Conservation (phyloP, 2,888 invertebrate genomes). For the Erannis defoliaria region DNA sequence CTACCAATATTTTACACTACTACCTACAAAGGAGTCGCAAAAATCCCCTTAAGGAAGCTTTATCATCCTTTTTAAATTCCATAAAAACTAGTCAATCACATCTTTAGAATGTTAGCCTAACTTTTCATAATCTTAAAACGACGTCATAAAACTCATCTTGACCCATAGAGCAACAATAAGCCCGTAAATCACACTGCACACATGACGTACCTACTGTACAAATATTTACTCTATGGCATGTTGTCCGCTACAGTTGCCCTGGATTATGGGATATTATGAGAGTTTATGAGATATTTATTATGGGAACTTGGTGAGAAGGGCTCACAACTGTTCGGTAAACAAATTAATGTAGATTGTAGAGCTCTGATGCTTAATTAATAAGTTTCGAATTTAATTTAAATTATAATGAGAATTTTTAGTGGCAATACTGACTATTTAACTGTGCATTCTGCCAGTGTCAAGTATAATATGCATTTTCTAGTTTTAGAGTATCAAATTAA, state of each 20-base stretch:
- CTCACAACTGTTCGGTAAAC: constrained; percentile 28
- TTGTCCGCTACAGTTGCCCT: constrained; percentile 49
- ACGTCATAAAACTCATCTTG: constrained; percentile 22
- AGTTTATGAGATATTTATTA: constrained; percentile 72
- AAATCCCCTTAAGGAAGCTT: neutral
- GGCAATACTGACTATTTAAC: neutral
- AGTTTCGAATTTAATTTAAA: neutral
- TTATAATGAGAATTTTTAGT: neutral
- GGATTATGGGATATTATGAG: constrained; percentile 70
- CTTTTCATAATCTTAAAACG: constrained; percentile 19
- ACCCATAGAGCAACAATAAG: constrained; percentile 42
- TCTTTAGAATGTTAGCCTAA: constrained; percentile 11
- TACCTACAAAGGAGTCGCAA: too few relatives aligned
- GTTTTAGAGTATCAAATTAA: too few relatives aligned
- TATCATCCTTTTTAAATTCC: neutral
- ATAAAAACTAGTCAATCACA: constrained; percentile 12
- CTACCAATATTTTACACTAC: too few relatives aligned
- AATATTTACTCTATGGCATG: constrained; percentile 75
- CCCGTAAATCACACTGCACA: constrained; percentile 60
- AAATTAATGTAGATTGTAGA: constrained; percentile 5
- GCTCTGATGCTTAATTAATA: neutral
- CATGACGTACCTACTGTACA: constrained; percentile 63
- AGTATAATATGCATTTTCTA: too few relatives aligned
- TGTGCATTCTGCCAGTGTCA: too few relatives aligned
- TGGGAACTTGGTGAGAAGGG: constrained; percentile 62